Percentiles rank a stretch among this genome's conserved stretches.
phyloP scores from a whole-genome alignment of 1,140 invertebrate genomes.

The Caenorhabditis tropicalis region DNA sequence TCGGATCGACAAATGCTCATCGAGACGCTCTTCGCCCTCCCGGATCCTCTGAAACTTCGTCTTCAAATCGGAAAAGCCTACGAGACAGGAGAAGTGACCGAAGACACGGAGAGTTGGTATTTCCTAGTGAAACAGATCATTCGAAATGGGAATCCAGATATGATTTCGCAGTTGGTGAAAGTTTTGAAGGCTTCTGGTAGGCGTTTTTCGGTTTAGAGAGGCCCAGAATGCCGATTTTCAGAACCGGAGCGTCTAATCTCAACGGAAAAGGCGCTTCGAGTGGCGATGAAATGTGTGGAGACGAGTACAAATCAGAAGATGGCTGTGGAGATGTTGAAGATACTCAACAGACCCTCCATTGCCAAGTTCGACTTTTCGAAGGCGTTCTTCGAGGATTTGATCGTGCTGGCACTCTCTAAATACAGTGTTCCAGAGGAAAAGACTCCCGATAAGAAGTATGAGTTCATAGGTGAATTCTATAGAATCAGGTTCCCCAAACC shows the following conservation, averaged over 20 bases:
- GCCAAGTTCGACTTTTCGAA: background rate
- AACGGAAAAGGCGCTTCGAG: background rate
- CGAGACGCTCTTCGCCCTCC: background rate
- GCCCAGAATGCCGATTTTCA: background rate
- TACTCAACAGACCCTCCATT: too few relatives aligned
- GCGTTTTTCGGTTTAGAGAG: too few relatives aligned
- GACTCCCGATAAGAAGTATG: background rate
- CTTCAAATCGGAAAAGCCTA: background rate
- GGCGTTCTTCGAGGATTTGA: slow-evolving; percentile 15
- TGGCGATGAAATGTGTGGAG: background rate
- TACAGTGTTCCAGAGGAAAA: background rate
- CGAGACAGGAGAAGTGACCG: background rate
- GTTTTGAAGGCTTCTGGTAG: too few relatives aligned
- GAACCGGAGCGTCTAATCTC: background rate
- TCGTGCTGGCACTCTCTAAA: background rate
- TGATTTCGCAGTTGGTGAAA: background rate
- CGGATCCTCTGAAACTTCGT: background rate
- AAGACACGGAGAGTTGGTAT: background rate
- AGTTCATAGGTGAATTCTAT: background rate
- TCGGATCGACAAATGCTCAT: background rate
- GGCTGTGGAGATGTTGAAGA: background rate
- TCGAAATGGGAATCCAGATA: background rate
- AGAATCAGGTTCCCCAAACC: background rate
- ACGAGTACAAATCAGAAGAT: background rate
- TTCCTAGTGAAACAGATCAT: background rate